Evolutionary conservation across 2,888 invertebrate species (phyloP), one percentile per base, ranked within the genome.

Genomic region (Prenolepis imparis): DNA sequence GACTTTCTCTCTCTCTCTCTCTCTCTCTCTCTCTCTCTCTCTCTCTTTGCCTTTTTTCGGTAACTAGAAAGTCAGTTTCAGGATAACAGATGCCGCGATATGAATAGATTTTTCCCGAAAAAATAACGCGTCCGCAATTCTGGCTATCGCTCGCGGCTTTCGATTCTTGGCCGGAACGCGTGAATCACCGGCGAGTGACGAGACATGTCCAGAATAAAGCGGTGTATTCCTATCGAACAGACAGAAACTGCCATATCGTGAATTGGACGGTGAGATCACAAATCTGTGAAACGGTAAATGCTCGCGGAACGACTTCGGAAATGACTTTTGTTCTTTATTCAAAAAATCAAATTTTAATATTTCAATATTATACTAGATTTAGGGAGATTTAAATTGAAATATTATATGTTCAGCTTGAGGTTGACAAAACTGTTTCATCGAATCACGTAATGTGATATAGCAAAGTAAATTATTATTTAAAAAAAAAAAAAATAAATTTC

Each of bases 111-210:
- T 59, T 59, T 32, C 59, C 21, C 81, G 28, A 81, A 81, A 80
- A 80, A 81, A 75, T 81, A 81, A 81, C 81, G 81, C 77, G 63
- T 75, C 75, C 81, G 81, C 77, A 77, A 81, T 81, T 81, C 63
- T 73, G 75, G 63, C 63, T 77, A 81, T 81, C 81, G 81, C 63
- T 81, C 77, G 75, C 63, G 81, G 63, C 48, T 48, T 52, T 81
- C 81, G 77, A 77, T 77, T 81, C 81, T 81, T 81, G 75, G 32
- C 77, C 81, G 63, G 39, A 41, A n/a, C 52, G 3, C 63, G 77
- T 81, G 75, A 81, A 81, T 81, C 81, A 63, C 21, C 21, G 52
- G 61, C 75, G 61, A 81, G 59, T 81, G 81, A 81, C 77, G 81
- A 81, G 63, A 64, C 68, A 63, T 39, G 77, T 74, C 41, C 77